Conservation (phyloP, 2,113 vertebrate genomes). For the Ceuthmochares aereus region DNA sequence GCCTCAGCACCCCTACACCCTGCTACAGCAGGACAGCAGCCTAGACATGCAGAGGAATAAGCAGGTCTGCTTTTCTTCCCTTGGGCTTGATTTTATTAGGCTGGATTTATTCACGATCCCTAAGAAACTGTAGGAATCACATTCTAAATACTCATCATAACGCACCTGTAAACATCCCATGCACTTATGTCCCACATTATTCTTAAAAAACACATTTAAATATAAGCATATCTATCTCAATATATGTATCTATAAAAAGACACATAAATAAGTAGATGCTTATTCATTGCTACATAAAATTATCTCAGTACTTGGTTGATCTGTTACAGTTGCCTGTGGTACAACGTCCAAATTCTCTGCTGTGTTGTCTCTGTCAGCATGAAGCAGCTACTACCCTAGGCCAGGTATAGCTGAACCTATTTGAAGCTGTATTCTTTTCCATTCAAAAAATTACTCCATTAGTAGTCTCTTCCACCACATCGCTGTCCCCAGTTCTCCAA, state of each 20-base stretch:
- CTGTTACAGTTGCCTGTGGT: neutral
- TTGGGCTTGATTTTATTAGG: neutral
- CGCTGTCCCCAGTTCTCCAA: neutral
- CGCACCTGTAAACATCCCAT: neutral
- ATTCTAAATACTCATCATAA: neutral
- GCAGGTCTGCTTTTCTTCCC: neutral
- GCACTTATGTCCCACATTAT: neutral
- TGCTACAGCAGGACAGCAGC: neutral
- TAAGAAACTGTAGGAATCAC: neutral
- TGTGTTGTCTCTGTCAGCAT: neutral
- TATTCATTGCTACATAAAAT: neutral
- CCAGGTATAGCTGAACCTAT: neutral
- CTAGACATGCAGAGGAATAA: neutral
- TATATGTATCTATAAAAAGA: neutral
- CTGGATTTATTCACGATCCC: neutral
- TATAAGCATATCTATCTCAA: neutral
- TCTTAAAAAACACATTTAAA: neutral
- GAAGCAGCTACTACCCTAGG: neutral
- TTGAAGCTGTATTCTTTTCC: neutral
- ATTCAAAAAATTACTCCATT: neutral
- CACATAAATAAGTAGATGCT: neutral
- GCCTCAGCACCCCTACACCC: neutral
- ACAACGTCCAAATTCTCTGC: neutral
- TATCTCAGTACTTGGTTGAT: neutral
- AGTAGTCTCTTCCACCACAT: neutral